These are phyloP conservation scores for Girardinus metallicus DNA, from an alignment of 2,797 vertebrate species.

Conservation along the genomic window DNA sequence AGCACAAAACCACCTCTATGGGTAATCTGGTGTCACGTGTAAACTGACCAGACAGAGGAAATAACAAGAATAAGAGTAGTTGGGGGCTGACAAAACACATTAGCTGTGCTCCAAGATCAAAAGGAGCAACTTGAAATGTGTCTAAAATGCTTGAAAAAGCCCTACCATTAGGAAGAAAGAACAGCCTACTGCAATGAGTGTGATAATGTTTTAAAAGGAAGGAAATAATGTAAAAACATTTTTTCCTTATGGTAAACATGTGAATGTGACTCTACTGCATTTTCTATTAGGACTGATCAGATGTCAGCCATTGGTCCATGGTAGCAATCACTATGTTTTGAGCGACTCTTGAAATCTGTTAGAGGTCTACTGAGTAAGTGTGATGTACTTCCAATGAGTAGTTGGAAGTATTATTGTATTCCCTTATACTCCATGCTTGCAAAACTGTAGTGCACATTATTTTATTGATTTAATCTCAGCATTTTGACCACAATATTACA, in stretches of 20 bases:
- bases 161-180: constrained; percentile 16
- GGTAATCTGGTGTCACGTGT: constrained; percentile 40
- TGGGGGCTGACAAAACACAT: constrained; percentile 28
- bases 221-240: constrained; percentile 13
- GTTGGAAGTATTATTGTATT: neutral
- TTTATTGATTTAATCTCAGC: neutral
- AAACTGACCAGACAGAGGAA: constrained; percentile 42
- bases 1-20: constrained; percentile 48
- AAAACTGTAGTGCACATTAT: neutral
- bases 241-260: constrained; percentile 54
- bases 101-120: constrained; percentile 49
- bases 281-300: neutral
- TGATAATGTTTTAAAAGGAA: neutral
- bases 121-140: constrained; percentile 52
- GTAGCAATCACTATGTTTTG: neutral
- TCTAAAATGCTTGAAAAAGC: constrained; percentile 30
- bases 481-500: neutral
- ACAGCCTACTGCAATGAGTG: constrained; percentile 11
- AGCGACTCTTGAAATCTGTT: neutral
- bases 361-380: neutral
- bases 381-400: neutral
- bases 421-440: neutral
- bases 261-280: neutral
- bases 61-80: constrained; percentile 21
- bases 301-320: neutral